Evolutionary conservation across 2,797 vertebrate genomes (phyloP).

Genomic region (Oryzias sinensis): DNA sequence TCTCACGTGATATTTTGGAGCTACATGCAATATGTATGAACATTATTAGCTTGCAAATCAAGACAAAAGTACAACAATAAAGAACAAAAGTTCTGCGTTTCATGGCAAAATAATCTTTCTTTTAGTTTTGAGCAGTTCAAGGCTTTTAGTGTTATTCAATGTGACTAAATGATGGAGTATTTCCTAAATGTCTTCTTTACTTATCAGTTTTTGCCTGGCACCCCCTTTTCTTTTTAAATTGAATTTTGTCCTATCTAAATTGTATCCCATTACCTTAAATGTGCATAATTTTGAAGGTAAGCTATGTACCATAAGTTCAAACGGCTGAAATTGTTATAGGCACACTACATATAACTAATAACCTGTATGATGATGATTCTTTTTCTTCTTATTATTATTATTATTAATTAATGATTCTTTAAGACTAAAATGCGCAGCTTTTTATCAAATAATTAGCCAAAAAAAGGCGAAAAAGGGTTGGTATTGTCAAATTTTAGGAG

Average conservation of each 20-base stretch:
- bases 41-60: constrained; percentile 42
- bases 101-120: no score
- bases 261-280: no score
- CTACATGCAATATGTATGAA: constrained; percentile 54
- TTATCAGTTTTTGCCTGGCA: no score
- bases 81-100: neutral
- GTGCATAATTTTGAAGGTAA: no score
- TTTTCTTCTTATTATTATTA: neutral
- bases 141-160: no score
- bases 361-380: constrained; percentile 1
- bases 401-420: constrained; percentile 9
- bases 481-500: neutral
- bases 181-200: no score
- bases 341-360: neutral
- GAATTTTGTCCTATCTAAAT: no score
- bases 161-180: no score
- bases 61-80: constrained; percentile 11
- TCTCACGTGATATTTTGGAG: constrained; percentile 56
- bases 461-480: neutral
- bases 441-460: neutral
- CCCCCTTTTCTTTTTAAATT: no score
- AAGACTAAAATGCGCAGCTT: constrained; percentile 12
- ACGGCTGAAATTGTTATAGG: neutral
- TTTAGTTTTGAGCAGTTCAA: no score
- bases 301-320: no score